A percentile compares a stretch with the other conserved stretches of the same genome.
Conservation (phyloP, 2,797 vertebrate species). For the Spinibarbus caldwelli region DNA sequence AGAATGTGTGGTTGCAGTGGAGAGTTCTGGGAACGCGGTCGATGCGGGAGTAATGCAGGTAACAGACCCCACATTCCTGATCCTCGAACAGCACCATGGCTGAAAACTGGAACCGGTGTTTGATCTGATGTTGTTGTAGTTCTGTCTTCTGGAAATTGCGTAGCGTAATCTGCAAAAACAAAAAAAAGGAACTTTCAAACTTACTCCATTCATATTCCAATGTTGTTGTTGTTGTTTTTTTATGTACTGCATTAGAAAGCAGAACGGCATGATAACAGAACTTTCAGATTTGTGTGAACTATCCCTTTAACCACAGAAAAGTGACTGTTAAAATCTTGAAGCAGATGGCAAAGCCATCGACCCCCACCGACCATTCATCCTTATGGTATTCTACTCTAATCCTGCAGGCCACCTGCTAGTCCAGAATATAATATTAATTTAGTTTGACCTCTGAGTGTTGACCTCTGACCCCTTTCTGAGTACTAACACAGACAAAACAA, state of each 20-base stretch:
- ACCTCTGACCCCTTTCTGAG: slow-evolving; percentile 50
- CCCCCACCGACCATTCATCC: slow-evolving; percentile 35
- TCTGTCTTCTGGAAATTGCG: background rate
- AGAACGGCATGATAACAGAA: background rate
- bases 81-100: slow-evolving; percentile 77
- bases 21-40: slow-evolving; percentile 76
- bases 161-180: background rate
- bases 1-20: slow-evolving; percentile 82
- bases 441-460: slow-evolving; percentile 54
- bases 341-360: slow-evolving; percentile 48
- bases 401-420: slow-evolving; percentile 56
- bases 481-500: slow-evolving; percentile 13
- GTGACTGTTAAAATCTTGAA: slow-evolving; percentile 50
- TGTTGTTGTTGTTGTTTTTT: background rate
- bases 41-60: slow-evolving; percentile 68
- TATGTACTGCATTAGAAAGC: background rate
- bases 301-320: background rate
- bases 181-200: background rate
- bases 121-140: too few species aligned
- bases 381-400: slow-evolving; percentile 34
- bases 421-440: slow-evolving; percentile 52
- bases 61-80: slow-evolving; percentile 78
- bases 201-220: too few species aligned
- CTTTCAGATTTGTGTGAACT: background rate
- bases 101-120: background rate